Conservation (phyloP, 2,797 vertebrate genomes). For the Hyperoplus immaculatus region DNA sequence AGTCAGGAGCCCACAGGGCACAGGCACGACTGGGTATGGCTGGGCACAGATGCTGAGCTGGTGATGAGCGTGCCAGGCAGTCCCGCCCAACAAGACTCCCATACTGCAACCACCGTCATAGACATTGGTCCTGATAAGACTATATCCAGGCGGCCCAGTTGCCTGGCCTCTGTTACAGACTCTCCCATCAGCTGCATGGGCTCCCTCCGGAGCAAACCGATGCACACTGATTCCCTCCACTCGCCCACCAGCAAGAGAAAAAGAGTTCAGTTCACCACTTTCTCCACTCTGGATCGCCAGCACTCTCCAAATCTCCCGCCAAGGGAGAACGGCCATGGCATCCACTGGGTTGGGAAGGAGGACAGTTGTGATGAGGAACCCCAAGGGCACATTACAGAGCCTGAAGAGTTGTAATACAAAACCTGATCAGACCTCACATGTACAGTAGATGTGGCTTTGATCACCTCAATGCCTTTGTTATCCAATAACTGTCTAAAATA, state of each 20-base stretch:
- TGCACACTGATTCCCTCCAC: constrained; percentile 85
- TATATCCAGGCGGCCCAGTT: constrained; percentile 83
- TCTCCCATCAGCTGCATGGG: constrained; percentile 82
- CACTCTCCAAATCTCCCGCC: constrained; percentile 78
- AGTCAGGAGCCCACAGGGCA: constrained; percentile 91
- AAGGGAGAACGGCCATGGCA: constrained; percentile 86
- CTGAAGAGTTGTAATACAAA: constrained; percentile 77
- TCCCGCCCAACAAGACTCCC: constrained; percentile 86
- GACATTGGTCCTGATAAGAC: constrained; percentile 89
- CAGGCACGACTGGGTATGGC: constrained; percentile 94
- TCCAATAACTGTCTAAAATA: constrained; percentile 60
- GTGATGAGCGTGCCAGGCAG: constrained; percentile 89
- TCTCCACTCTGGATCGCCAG: constrained; percentile 88
- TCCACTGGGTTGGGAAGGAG: constrained; percentile 92
- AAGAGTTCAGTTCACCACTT: constrained; percentile 96
- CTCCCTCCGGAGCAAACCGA: constrained; percentile 72
- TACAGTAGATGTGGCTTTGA: constrained; percentile 80
- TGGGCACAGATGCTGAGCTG: constrained; percentile 91
- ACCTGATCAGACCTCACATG: constrained; percentile 71
- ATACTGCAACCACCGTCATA: constrained; percentile 86
- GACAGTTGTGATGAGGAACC: constrained; percentile 84
- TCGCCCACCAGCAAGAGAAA: constrained; percentile 96
- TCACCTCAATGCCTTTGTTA: constrained; percentile 86
- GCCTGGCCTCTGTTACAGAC: constrained; percentile 75
- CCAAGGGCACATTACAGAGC: constrained; percentile 81